These are phyloP conservation scores for Germaria angustata DNA, from an alignment of 2,888 invertebrate species.

Conservation along the genomic window DNA sequence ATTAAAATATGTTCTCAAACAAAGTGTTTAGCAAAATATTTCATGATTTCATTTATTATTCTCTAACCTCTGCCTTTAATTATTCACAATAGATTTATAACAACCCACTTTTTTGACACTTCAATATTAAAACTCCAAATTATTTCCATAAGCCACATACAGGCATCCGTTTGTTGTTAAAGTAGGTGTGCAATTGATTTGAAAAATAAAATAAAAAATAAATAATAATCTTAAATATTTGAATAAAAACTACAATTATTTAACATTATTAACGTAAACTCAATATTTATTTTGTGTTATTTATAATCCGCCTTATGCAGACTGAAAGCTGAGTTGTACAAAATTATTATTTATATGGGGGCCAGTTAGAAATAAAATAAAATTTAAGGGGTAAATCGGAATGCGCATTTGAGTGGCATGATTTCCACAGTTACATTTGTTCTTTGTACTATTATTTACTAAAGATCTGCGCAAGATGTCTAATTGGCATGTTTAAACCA, in stretches of 20 bases:
- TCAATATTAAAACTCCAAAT: conserved; percentile 16
- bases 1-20: too few relatives aligned
- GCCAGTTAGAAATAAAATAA: background rate
- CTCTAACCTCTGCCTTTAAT: background rate
- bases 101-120: conserved; percentile 47
- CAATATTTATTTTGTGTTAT: background rate
- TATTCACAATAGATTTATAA: conserved; percentile 26
- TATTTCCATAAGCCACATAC: background rate
- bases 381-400: background rate
- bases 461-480: too few relatives aligned
- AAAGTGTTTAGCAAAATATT: background rate
- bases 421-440: too few relatives aligned
- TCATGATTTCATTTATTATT: background rate
- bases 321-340: background rate
- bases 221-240: background rate
- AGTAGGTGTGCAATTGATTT: conserved; percentile 18
- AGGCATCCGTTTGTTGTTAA: background rate
- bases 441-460: too few relatives aligned
- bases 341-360: background rate
- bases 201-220: background rate
- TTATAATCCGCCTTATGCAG: conserved; percentile 4
- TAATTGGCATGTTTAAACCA: too few relatives aligned
- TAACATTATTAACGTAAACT: conserved; percentile 31
- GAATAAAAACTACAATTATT: conserved; percentile 30
- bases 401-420: too few relatives aligned